These are phyloP conservation scores for Pogonocichla stellata DNA, from an alignment of 2,113 vertebrate genomes.

Conservation along the genomic window DNA sequence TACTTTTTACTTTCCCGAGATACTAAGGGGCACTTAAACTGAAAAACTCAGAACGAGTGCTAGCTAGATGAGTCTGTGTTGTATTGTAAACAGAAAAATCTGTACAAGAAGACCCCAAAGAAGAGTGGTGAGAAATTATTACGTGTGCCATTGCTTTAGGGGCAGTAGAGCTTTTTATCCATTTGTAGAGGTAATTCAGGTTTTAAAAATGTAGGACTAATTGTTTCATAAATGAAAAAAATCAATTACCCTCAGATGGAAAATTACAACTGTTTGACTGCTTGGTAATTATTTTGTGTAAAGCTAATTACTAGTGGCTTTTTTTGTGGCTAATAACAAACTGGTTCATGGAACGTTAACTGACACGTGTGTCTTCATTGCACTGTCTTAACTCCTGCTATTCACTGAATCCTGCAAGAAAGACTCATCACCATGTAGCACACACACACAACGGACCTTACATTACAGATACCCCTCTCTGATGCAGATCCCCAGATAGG, in stretches of 20 bases:
- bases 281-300: conserved; percentile 43
- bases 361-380: not conserved
- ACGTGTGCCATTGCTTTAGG: not conserved
- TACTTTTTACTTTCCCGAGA: not conserved
- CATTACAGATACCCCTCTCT: not conserved
- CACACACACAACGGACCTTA: not conserved
- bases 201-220: conserved; percentile 28
- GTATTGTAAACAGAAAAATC: not conserved
- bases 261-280: not conserved
- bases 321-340: conserved; percentile 45
- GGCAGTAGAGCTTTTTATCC: not conserved
- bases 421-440: not conserved
- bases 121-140: not conserved
- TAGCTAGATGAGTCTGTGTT: not conserved
- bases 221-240: conserved; percentile 38
- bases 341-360: not conserved
- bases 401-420: not conserved
- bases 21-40: not conserved
- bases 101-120: not conserved
- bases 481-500: not conserved
- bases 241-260: conserved; percentile 16
- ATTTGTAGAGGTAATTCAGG: not conserved
- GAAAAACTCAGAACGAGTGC: not conserved
- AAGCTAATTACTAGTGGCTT: conserved; percentile 55
- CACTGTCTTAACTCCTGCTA: conserved; percentile 24